These are phyloP conservation scores for Aphelinus certus DNA, from an alignment of 1,140 invertebrate genomes.

Conservation along the genomic window DNA sequence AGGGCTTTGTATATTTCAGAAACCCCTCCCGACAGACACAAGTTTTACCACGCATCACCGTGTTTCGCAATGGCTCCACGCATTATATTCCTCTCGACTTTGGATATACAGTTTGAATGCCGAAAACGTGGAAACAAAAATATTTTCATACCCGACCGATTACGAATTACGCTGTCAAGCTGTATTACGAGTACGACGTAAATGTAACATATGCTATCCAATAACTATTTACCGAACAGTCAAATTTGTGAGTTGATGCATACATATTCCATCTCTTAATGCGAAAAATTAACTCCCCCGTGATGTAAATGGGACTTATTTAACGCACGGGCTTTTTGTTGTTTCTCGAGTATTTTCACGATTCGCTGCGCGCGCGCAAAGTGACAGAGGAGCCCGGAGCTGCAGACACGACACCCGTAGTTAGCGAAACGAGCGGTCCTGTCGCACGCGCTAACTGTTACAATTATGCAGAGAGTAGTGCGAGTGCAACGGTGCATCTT, in stretches of 20 bases:
- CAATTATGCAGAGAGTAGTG: slow-evolving; percentile 63
- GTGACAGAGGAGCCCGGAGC: too few species aligned
- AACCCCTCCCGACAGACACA: slow-evolving; percentile 42
- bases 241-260: too few species aligned
- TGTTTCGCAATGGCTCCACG: slow-evolving; percentile 42
- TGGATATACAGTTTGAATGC: too few species aligned
- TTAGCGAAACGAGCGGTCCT: not conserved
- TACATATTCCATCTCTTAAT: too few species aligned
- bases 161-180: too few species aligned
- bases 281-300: slow-evolving; percentile 30
- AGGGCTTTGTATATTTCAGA: slow-evolving; percentile 51
- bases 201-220: too few species aligned
- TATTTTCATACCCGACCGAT: too few species aligned
- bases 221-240: too few species aligned
- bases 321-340: slow-evolving; percentile 46
- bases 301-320: slow-evolving; percentile 54
- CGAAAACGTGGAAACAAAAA: too few species aligned
- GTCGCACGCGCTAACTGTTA: slow-evolving; percentile 49
- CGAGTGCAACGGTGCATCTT: slow-evolving; percentile 55
- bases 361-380: slow-evolving; percentile 34
- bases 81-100: not conserved
- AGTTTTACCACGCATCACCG: slow-evolving; percentile 42
- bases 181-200: too few species aligned
- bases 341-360: slow-evolving; percentile 18
- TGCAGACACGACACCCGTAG: too few species aligned